Percentiles rank a stretch among this genome's conserved stretches.
phyloP scores from a whole-genome alignment of 2,797 vertebrate genomes.

The Lutjanus campechanus region DNA sequence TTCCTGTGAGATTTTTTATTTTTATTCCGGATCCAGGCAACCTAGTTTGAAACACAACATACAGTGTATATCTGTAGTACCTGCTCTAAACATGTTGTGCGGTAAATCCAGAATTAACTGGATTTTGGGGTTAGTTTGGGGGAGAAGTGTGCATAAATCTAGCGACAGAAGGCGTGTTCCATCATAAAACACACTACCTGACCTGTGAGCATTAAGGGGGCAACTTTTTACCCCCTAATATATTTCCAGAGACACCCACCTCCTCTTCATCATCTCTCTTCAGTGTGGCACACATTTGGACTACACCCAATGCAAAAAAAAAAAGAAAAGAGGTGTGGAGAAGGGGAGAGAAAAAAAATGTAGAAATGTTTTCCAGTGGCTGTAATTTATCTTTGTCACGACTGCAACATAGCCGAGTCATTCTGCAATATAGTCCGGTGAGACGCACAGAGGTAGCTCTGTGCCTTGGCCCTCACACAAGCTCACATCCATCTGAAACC shows the following conservation, averaged over 20 bases:
- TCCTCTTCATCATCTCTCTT: slow-evolving; percentile 56
- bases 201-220: slow-evolving; percentile 65
- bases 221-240: slow-evolving; percentile 58
- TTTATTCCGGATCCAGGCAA: slow-evolving; percentile 27
- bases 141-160: slow-evolving; percentile 49
- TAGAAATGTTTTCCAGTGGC: slow-evolving; percentile 83
- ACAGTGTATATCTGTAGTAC: slow-evolving; percentile 37
- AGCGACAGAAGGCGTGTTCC: slow-evolving; percentile 43
- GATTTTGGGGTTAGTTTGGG: slow-evolving; percentile 37
- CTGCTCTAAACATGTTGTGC: slow-evolving; percentile 34
- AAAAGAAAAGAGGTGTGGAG: slow-evolving; percentile 58
- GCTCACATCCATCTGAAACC: slow-evolving; percentile 84
- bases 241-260: slow-evolving; percentile 62
- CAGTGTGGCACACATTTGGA: slow-evolving; percentile 79
- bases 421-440: slow-evolving; percentile 82
- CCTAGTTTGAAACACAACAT: slow-evolving; percentile 7
- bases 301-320: slow-evolving; percentile 64
- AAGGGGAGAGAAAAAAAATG: slow-evolving; percentile 41
- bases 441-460: slow-evolving; percentile 85
- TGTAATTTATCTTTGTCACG: slow-evolving; percentile 89
- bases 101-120: slow-evolving; percentile 40
- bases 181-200: slow-evolving; percentile 67
- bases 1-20: slow-evolving; percentile 37
- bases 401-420: slow-evolving; percentile 85
- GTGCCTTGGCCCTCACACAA: slow-evolving; percentile 80